A percentile compares a stretch with the other conserved stretches of the same genome.
Conservation (phyloP, 2,888 invertebrate genomes). For the Gryllus longicercus region DNA sequence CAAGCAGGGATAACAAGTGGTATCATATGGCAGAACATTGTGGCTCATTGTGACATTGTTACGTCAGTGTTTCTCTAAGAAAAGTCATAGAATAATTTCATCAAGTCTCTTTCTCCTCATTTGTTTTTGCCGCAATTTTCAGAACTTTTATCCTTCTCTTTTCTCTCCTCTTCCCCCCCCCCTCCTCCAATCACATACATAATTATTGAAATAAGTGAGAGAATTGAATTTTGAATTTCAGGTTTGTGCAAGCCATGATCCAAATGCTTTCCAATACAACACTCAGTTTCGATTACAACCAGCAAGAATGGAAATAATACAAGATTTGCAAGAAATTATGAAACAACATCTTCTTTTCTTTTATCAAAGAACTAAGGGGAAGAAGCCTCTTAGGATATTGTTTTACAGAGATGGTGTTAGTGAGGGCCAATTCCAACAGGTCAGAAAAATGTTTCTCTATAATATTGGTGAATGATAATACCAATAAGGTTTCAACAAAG, state of each 20-base stretch:
- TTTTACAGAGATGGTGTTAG: slow-evolving; percentile 81
- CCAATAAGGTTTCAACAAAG: neutral
- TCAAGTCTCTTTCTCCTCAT: no score
- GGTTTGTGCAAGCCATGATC: slow-evolving; percentile 64
- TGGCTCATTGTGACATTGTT: no score
- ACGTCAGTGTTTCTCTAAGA: no score
- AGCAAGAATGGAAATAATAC: slow-evolving; percentile 70
- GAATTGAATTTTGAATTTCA: slow-evolving; percentile 40
- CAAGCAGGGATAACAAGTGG: no score
- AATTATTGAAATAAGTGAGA: neutral
- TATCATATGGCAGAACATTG: no score
- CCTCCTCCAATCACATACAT: no score
- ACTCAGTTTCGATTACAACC: slow-evolving; percentile 74
- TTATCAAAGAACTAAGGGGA: slow-evolving; percentile 46
- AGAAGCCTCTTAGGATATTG: slow-evolving; percentile 61
- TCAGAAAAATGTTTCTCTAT: slow-evolving; percentile 41
- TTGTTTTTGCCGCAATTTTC: no score
- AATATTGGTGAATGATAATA: neutral
- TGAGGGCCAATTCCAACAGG: slow-evolving; percentile 74
- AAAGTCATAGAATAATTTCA: no score
- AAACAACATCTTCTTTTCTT: slow-evolving; percentile 63
- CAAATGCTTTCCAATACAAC: slow-evolving; percentile 62
- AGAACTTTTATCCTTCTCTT: no score
- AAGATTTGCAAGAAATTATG: slow-evolving; percentile 66
- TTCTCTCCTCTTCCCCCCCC: no score